A percentile compares a stretch with the other conserved stretches of the same genome.
Conservation (phyloP, 2,113 vertebrate species). For the Tiliqua scincoides region DNA sequence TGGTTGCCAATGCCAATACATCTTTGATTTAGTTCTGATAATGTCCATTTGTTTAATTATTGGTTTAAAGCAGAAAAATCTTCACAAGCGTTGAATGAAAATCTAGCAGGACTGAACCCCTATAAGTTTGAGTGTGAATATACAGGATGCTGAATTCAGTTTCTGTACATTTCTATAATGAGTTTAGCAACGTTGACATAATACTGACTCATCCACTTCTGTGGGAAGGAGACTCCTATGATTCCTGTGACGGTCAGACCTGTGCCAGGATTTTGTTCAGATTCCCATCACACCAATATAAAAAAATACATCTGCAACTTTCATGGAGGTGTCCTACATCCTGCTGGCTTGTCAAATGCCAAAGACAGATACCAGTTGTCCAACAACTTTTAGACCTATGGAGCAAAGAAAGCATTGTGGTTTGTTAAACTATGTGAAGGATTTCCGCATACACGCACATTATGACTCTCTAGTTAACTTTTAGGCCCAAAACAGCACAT, state of each 20-base stretch:
- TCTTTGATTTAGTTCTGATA: not conserved
- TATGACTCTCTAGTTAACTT: slow-evolving; percentile 36
- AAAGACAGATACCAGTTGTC: slow-evolving; percentile 13
- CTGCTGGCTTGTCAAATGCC: not conserved
- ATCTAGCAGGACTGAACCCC: slow-evolving; percentile 29
- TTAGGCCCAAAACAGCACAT: slow-evolving; percentile 45
- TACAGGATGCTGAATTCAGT: slow-evolving; percentile 35
- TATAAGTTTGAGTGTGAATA: slow-evolving; percentile 38
- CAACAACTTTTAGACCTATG: not conserved
- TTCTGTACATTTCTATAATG: slow-evolving; percentile 22
- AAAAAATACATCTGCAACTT: not conserved
- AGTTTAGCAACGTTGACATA: slow-evolving; percentile 13
- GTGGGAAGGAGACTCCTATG: too few species aligned
- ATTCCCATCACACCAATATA: not conserved
- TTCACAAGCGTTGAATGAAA: not conserved
- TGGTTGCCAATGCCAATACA: not conserved
- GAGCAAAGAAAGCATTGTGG: not conserved
- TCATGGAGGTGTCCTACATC: not conserved
- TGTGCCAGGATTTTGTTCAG: not conserved
- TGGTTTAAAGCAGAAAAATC: not conserved
- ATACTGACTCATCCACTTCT: not conserved
- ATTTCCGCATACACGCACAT: slow-evolving; percentile 39
- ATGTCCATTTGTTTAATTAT: not conserved
- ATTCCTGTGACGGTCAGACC: not conserved
- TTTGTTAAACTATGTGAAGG: not conserved